Conservation (phyloP, 2,888 invertebrate genomes). For the Melanophora roralis region DNA sequence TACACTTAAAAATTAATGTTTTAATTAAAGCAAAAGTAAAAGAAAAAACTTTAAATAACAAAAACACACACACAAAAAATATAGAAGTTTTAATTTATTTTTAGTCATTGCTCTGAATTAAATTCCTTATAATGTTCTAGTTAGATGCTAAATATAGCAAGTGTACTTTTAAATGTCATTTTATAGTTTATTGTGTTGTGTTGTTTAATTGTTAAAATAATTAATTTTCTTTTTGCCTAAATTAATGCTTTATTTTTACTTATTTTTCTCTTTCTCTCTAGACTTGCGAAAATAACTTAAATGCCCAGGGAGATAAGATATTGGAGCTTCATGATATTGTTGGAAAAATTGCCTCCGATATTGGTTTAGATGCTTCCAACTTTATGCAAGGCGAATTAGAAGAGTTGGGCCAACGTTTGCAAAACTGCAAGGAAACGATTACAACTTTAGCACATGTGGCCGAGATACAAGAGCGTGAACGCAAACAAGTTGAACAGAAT, state of each 20-base stretch:
- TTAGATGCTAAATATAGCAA: slow-evolving; percentile 24
- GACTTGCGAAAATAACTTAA: slow-evolving; percentile 87
- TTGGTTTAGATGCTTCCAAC: slow-evolving; percentile 84
- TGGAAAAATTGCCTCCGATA: slow-evolving; percentile 86
- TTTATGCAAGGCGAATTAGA: slow-evolving; percentile 88
- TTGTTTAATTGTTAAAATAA: not conserved
- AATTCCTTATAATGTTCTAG: slow-evolving; percentile 23
- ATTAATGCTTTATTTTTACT: not conserved
- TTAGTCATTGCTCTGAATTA: slow-evolving; percentile 27
- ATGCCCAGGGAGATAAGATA: slow-evolving; percentile 83
- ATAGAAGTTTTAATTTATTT: slow-evolving; percentile 49
- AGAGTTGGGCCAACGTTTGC: slow-evolving; percentile 84
- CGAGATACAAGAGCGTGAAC: slow-evolving; percentile 81
- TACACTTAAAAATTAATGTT: not conserved
- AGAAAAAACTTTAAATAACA: not conserved
- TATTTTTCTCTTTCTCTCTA: slow-evolving; percentile 69
- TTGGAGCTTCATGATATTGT: slow-evolving; percentile 86
- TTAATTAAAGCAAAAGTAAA: slow-evolving; percentile 5
- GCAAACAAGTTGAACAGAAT: slow-evolving; percentile 79
- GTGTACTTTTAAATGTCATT: slow-evolving; percentile 31
- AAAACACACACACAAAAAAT: not conserved
- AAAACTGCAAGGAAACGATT: slow-evolving; percentile 86
- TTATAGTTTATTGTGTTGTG: not conserved
- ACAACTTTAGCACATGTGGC: slow-evolving; percentile 87
- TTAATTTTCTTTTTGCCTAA: not conserved